Percentiles rank a stretch among this genome's conserved stretches.
phyloP scores from a whole-genome alignment of 2,888 invertebrate species.

The Plusia festucae region DNA sequence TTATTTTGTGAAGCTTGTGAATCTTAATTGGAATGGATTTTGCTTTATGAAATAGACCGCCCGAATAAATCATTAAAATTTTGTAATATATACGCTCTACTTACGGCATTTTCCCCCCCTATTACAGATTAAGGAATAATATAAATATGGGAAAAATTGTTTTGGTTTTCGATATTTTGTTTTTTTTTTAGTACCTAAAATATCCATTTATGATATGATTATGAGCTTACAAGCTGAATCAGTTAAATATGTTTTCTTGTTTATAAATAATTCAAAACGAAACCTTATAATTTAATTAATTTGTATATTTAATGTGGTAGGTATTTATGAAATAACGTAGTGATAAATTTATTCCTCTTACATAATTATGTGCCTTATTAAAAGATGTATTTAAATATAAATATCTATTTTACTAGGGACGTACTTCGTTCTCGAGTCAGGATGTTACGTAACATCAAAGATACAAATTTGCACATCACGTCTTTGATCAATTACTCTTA shows the following conservation, averaged over 20 bases:
- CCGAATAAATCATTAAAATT: neutral
- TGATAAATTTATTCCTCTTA: no score
- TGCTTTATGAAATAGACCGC: neutral
- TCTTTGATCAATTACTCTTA: constrained; percentile 31
- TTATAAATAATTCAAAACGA: no score
- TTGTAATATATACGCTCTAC: constrained; percentile 4
- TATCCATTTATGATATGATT: no score
- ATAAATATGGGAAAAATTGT: no score
- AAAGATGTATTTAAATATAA: neutral
- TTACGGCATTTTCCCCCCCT: neutral
- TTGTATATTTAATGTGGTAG: no score
- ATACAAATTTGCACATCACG: constrained; percentile 19
- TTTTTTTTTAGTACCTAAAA: no score
- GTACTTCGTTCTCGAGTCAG: neutral
- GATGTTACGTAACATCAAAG: constrained; percentile 22
- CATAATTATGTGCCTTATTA: no score
- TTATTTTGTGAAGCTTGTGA: neutral
- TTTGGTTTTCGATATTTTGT: no score
- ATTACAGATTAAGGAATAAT: neutral
- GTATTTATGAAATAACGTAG: no score
- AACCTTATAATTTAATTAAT: no score
- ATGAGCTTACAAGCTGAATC: no score
- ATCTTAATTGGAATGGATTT: neutral
- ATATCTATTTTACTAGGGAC: neutral
- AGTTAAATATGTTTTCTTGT: no score